phyloP scores from a whole-genome alignment of 2,888 invertebrate genomes.

The Tinea pellionella region DNA sequence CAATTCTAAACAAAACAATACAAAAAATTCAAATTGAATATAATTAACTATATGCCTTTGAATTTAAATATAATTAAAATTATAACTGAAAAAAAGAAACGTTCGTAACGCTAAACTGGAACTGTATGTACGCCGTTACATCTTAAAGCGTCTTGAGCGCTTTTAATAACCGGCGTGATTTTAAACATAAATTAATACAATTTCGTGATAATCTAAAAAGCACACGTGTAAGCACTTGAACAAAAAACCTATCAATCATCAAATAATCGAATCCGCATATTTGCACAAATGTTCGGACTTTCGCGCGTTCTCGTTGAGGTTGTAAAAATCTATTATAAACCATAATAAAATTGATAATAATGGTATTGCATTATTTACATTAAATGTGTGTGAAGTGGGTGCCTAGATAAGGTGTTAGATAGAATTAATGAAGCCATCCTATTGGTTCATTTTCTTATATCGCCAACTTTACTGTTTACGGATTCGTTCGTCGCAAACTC shows the following conservation, averaged over 20 bases:
- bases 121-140: no score
- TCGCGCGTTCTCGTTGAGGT: conserved; percentile 25
- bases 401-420: conserved; percentile 47
- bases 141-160: not conserved
- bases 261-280: conserved; percentile 25
- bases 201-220: not conserved
- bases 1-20: no score
- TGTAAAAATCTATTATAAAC: conserved; percentile 39
- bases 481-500: not conserved
- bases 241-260: conserved; percentile 8
- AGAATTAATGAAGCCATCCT: conserved; percentile 20
- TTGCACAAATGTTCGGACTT: conserved; percentile 53
- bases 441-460: conserved; percentile 3
- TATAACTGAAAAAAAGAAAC: no score
- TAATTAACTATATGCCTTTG: no score
- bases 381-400: conserved; percentile 56
- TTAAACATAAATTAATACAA: not conserved
- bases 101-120: no score
- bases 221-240: conserved; percentile 4
- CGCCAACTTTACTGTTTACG: not conserved
- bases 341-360: conserved; percentile 56
- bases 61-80: no score
- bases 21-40: no score
- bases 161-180: not conserved
- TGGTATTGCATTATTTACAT: conserved; percentile 57